These are phyloP conservation scores for Zaprionus obscuricornis DNA, from an alignment of 2,888 invertebrate species.

Conservation along the genomic window DNA sequence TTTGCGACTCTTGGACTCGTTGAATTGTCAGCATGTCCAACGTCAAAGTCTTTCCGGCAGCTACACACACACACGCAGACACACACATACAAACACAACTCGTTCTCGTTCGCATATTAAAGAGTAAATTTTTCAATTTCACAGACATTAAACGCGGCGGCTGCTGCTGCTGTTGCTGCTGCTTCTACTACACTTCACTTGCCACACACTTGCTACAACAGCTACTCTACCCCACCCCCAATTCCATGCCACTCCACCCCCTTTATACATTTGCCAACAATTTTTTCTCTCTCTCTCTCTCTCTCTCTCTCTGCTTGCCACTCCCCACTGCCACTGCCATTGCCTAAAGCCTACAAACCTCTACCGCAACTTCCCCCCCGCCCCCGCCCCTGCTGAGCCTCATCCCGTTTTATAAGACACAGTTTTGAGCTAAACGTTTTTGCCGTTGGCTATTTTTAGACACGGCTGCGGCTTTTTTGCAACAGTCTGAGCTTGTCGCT, in stretches of 20 bases:
- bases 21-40: slow-evolving; percentile 49
- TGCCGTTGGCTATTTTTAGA: slow-evolving; percentile 70
- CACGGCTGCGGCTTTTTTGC: slow-evolving; percentile 33
- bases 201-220: slow-evolving; percentile 37
- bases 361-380: no score
- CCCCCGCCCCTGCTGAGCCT: neutral
- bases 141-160: slow-evolving; percentile 78
- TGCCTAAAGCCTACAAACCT: no score
- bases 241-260: no score
- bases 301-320: neutral
- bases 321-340: no score
- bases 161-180: slow-evolving; percentile 40
- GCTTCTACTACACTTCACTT: slow-evolving; percentile 34
- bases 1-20: no score
- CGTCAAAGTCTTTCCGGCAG: slow-evolving; percentile 75
- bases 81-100: slow-evolving; percentile 21
- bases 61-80: no score
- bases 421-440: slow-evolving; percentile 65
- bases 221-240: neutral
- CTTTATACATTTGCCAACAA: slow-evolving; percentile 21
- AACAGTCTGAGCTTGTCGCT: slow-evolving; percentile 5
- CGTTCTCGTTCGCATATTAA: slow-evolving; percentile 73
- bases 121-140: slow-evolving; percentile 79
- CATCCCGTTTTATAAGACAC: slow-evolving; percentile 18
- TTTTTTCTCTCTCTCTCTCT: neutral